Evolutionary conservation across 2,888 invertebrate genomes (phyloP), one percentile per base, ranked within the genome.

Genomic region (Chrysolina haemoptera): DNA sequence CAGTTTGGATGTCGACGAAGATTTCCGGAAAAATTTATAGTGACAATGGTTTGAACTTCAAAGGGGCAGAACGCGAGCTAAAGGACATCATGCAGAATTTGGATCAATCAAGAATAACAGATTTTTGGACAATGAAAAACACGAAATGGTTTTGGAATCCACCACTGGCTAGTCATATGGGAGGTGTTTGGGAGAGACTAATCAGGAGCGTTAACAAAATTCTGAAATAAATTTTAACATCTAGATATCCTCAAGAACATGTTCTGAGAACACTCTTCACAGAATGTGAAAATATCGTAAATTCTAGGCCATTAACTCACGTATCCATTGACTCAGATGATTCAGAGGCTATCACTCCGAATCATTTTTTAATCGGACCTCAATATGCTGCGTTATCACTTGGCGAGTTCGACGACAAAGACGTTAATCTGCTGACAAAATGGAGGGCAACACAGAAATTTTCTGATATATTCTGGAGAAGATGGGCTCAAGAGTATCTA

Each of bases 1-100:
- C 43, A 43, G 14, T 43, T 43, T 43, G 43, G 43, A 12, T 43
- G 43, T 43, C 43, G 14, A 50, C 35, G 16, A 59, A 40, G 10
- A 43, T 70, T 53, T 68, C 72, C 20, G 18, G 12, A 55, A 59
- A 69, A 72, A 40, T 72, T 8, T 72, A 69, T 35, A 55, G 68
- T 22, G 68, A 72, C 55, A 72, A 72, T 62, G 72, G 68, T 18
- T 48, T 14, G 69, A 72, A 72, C 40, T 72, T 70, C 18, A 70
- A 46, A 63, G 2, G 20, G 18, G 46, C 70, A 8, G 63, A 70
- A 66, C n/a, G 65, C 12, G 63, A 66, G 22, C 16, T 66, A 6
- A 20, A n/a, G 16, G 41, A 40, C n/a, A 43, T 20, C 27, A 20
- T 62, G 35, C 40, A 40, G n/a, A 62, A 8, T 27, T 62, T 18